These are phyloP conservation scores for Bos taurus DNA, from an alignment of 2,113 vertebrate genomes.

Conservation along the genomic window ARS-UCD2.0 NC_037336.1:32302001-32302500, in stretches of 20 bases:
- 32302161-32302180: background rate
- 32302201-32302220: background rate
- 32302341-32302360: background rate
- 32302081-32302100: conserved; percentile 20
- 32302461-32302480: background rate
- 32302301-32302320: background rate
- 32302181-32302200: background rate
- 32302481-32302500: background rate
- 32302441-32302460: background rate
- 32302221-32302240: background rate
- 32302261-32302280: background rate
- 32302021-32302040: background rate
- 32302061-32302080: background rate
- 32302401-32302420: background rate
- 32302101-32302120: background rate
- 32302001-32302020: background rate
- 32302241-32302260: background rate
- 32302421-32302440: background rate
- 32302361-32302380: background rate
- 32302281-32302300: background rate
- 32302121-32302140: background rate
- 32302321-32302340: background rate
- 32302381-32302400: background rate
- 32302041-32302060: background rate
- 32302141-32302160: background rate